A percentile compares a stretch with the other conserved stretches of the same genome.
phyloP scores from a whole-genome alignment of 1,140 invertebrate species.

The Caenorhabditis remanei region DNA sequence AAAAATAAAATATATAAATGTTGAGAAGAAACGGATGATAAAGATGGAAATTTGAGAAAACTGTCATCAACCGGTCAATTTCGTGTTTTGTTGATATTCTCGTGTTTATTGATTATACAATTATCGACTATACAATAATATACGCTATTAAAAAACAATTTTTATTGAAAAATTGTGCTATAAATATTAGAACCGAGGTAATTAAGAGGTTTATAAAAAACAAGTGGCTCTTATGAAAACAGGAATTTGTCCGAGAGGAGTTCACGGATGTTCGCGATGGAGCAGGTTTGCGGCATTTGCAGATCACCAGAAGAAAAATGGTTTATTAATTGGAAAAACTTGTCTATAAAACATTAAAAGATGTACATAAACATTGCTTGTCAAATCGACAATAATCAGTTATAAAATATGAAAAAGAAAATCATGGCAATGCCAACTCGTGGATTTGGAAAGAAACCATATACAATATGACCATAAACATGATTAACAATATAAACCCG shows the following conservation, averaged over 20 bases:
- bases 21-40: not conserved
- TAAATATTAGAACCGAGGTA: not conserved
- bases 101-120: no score
- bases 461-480: constrained; percentile 9
- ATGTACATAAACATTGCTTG: constrained; percentile 22
- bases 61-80: not conserved
- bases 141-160: no score
- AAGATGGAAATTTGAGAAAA: not conserved
- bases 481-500: not conserved
- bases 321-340: constrained; percentile 17
- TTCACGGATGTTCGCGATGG: not conserved
- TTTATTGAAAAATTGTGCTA: not conserved
- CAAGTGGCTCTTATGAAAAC: constrained; percentile 8
- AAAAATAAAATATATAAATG: not conserved
- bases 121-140: no score
- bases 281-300: not conserved
- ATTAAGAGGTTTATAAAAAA: not conserved
- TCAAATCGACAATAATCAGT: constrained; percentile 24
- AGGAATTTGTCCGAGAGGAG: not conserved
- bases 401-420: not conserved
- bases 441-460: not conserved
- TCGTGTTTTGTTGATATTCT: no score
- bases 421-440: constrained; percentile 34
- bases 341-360: not conserved
- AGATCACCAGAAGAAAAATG: not conserved